These are phyloP conservation scores for Phainopepla nitens DNA, from an alignment of 2,113 vertebrate species.

Conservation along the genomic window DNA sequence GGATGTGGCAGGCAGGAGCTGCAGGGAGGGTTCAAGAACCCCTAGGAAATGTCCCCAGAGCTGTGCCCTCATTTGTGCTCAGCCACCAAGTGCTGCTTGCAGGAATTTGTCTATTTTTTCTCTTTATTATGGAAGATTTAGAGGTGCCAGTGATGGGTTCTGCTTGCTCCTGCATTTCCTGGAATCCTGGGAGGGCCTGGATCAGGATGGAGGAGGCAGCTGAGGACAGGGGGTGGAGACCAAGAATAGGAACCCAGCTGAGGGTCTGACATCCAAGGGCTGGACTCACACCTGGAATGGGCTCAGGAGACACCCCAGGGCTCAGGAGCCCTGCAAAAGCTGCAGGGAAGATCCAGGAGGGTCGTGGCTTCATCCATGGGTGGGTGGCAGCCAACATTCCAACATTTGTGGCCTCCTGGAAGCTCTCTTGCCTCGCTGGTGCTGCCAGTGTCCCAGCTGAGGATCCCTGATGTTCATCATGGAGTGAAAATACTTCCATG, in stretches of 20 bases:
- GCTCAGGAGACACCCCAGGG: not conserved
- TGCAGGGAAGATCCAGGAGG: not conserved
- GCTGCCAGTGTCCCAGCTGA: not conserved
- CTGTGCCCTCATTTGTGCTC: not conserved
- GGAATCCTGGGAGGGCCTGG: not conserved
- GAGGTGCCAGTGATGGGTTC: not conserved
- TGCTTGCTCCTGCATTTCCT: not conserved
- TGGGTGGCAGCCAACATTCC: not conserved
- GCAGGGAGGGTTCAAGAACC: not conserved
- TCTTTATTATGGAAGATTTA: not conserved
- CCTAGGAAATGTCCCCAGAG: not conserved
- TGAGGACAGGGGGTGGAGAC: not conserved
- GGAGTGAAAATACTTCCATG: not conserved
- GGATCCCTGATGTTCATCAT: not conserved
- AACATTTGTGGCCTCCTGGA: not conserved
- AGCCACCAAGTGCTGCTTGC: rapidly evolving
- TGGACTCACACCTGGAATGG: not conserved
- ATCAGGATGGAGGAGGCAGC: not conserved
- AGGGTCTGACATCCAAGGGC: not conserved
- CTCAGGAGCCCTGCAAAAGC: rapidly evolving
- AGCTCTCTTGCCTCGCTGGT: not conserved
- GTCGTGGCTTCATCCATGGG: rapidly evolving
- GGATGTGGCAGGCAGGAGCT: not conserved
- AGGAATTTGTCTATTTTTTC: not conserved
- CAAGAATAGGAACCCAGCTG: not conserved